Evolutionary conservation across 92 coral and sea anemone genomes (phyloP), one percentile per base, ranked within the genome.

Genomic region (Pocillopora meandrina): DNA sequence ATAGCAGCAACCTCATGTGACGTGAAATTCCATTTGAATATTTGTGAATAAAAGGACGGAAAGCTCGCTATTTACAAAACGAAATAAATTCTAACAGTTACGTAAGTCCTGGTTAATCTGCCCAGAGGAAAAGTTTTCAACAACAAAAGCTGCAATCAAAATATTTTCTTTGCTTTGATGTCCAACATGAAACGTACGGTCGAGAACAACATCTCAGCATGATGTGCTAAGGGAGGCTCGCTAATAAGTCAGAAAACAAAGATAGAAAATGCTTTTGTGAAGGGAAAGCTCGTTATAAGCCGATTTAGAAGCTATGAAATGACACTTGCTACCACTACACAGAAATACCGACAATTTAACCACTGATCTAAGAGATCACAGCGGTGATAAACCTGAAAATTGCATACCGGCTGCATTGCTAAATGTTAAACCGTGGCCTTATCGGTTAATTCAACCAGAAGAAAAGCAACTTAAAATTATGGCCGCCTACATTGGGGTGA

Each of bases 1-100:
- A 12, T 34, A 34, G 34, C 63, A 14, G 35, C 63, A 35, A 62
- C 17, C 82, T 64, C 42, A 31, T 58, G 57, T 18, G 56, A 61
- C 47, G 47, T 67, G 60, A 68, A 80, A 70, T 81, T 65, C 76
- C 76, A 81, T 81, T 71, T 16, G 36, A 58, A 19, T 61, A 52
- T 60, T 33, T 55, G 16, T 10, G 13, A 58, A 23, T 20, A 57
- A 76, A 10, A 11, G 26, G 63, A 75, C 15, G n/a, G 13, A 58
- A 60, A 75, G 31, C 47, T 26, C 12, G 20, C 5, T 20, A 56
- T 35, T 76, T 60, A 26, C 23, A 76, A 60, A 63, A 42, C n/a
- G 19, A 76, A 76, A 76, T 56, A 33, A 15, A 10, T 16, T 42
- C 21, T 17, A 12, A 70, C 56, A 35, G 56, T 70, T 70, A 36